Evolutionary conservation across 1,140 invertebrate genomes (phyloP), one percentile per base, ranked within the genome.

Genomic region (Geopemphigus sp.): DNA sequence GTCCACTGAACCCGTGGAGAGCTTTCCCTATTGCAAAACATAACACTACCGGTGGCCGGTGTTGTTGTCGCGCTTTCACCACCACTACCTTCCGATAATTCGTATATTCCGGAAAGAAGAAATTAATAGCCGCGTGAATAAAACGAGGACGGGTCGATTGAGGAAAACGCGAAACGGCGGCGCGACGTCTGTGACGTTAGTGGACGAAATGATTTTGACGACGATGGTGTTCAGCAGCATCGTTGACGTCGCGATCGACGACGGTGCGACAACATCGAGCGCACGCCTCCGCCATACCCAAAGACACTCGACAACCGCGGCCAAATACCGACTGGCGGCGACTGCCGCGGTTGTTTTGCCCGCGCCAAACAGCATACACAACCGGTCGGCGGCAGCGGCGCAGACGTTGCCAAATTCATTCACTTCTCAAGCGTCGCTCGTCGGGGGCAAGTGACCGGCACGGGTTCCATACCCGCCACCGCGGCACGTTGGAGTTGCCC

Each of bases 1-100:
- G 68, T 72, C 68, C 68, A 72, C 24, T 72, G 68, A 72, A 72
- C 68, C 24, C 68, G 68, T 22, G n/a, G 50, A 54, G 47, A 54
- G 68, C 47, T 72, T 72, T 72, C 68, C 68, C 68, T 72, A 72
- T 72, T 72, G 68, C 68, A 72, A 72, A 72, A 72, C 68, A 47
- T 11, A 15, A 15, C 22, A n/a, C 29, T 12, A 17, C 63, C 63
- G 11, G 11, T n/a, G 22, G n/a, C 47, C 45, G 22, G n/a, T n/a
- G n/a, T n/a, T 12, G 24, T 26, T 22, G 66, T 68, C 45, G 66
- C 66, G 66, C 66, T 68, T 68, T 68, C 66, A 68, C 66, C 66
- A 50, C 66, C n/a, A 22, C 19, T n/a, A 19, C n/a, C 5, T 1
- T 68, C 6, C 22, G 22, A 26, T 50, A 50, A 17, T 39, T 50